Evolutionary conservation across 2,797 vertebrate genomes (phyloP).

Genomic region (Channallabes apus): DNA sequence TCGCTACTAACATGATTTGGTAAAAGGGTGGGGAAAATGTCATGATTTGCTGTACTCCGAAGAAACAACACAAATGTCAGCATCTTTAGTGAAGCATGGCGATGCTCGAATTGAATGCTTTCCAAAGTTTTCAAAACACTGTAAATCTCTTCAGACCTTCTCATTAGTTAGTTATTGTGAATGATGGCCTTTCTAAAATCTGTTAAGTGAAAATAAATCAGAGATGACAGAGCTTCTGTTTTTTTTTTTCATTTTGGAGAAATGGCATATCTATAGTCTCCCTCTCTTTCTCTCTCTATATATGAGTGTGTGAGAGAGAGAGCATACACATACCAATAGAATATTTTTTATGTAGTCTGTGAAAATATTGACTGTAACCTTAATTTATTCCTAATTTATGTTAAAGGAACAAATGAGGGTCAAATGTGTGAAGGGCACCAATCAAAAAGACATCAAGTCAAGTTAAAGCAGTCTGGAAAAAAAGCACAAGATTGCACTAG

Average conservation of each 20-base stretch:
- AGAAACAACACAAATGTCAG: constrained; percentile 19
- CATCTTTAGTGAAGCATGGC: constrained; percentile 9
- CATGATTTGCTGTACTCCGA: not conserved
- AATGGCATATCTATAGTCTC: not conserved
- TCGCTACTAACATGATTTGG: not conserved
- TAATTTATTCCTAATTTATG: constrained; percentile 9
- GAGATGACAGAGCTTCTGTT: not conserved
- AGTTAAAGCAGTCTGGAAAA: not conserved
- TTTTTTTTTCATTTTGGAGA: not conserved
- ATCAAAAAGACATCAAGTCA: not conserved
- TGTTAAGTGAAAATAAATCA: constrained; percentile 20
- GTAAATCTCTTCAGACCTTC: constrained; percentile 15
- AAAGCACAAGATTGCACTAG: not conserved
- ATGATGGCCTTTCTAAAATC: constrained; percentile 21
- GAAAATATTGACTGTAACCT: not conserved
- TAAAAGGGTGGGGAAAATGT: not conserved
- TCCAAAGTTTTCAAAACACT: constrained; percentile 8
- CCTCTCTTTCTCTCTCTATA: not conserved
- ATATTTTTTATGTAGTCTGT: not conserved
- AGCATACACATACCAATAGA: too few relatives aligned
- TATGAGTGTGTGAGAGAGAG: too few relatives aligned
- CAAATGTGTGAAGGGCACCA: not conserved
- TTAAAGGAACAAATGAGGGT: not conserved
- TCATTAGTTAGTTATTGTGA: constrained; percentile 23
- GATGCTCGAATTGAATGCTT: not conserved